phyloP scores from a whole-genome alignment of 2,888 invertebrate species.

The Brachynemurus nebulosus region DNA sequence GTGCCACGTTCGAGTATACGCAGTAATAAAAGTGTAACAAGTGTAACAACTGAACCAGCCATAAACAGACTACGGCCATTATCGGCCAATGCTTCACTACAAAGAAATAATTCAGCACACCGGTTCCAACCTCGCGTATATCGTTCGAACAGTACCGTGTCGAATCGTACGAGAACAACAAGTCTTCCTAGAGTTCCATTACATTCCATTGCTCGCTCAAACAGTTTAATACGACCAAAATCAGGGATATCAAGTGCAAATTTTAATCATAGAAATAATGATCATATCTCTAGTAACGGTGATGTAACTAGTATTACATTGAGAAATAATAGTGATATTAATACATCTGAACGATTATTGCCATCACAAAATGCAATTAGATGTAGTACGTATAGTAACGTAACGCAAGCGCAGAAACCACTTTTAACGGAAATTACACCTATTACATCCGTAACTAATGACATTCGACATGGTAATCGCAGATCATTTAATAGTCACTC shows the following conservation, averaged over 20 bases:
- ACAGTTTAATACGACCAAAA: neutral
- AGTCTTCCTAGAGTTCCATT: no score
- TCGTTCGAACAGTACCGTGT: conserved; percentile 3
- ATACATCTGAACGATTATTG: neutral
- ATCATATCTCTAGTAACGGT: neutral
- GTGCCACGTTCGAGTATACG: conserved; percentile 35
- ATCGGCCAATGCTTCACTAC: neutral
- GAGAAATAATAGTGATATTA: neutral
- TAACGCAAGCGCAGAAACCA: conserved; percentile 5
- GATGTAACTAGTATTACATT: neutral
- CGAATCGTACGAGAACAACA: neutral
- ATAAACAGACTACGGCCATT: neutral
- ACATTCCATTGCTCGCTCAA: neutral
- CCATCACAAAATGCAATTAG: neutral
- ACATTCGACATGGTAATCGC: neutral
- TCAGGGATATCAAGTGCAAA: neutral
- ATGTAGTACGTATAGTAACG: conserved; percentile 9
- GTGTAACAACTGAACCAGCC: neutral
- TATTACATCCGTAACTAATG: neutral
- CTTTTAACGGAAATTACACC: neutral
- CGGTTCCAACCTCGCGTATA: neutral
- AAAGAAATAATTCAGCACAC: neutral
- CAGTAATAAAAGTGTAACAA: conserved; percentile 11
- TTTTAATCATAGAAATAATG: neutral
- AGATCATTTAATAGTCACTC: conserved; percentile 5